Base-by-base conservation (phyloP, 2,797 vertebrate genomes). In the Phrynocephalus vlangalii region DNA sequence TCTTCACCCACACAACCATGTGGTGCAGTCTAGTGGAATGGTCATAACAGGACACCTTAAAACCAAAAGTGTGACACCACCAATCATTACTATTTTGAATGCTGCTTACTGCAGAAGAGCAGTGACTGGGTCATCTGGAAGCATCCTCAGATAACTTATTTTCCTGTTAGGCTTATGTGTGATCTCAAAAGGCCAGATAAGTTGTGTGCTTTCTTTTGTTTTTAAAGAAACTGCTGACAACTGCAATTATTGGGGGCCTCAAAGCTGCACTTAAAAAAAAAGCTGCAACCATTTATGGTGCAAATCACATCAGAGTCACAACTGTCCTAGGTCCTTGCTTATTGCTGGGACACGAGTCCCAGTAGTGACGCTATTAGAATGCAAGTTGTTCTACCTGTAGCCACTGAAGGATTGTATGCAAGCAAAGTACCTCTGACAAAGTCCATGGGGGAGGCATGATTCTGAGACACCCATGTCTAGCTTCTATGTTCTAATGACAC, bases 401-500 rank as follows among this genome's bases (percentile, higher is more conserved):
- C 71, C 24, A 4, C 56, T 68, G 56, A 30, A 22, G n/a, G 30
- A 30, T 28, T 85, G 38, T 44, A 44, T 81, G 50, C 20, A 15
- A n/a, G 38, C 30, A 30, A 72, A 78, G 50, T 70, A 72, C 26
- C 26, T 73, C 68, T 15, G 48, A 48, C n/a, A 6, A 60, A 76
- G 48, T 83, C 48, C 26, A n/a, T n/a, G 44, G 28, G 52, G 77
- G 79, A 81, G 20, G 44, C 30, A 70, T 50, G 30, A 44, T 77
- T 77, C 48, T 10, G 50, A 82, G 78, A 76, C 79, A 24, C 71
- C 87, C 83, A 77, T 82, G 79, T 85, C 87, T 33, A 24, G 87
- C 87, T 88, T 88, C 87, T 85, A 68, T 88, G 71, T 88, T 81
- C 70, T 85, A 76, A 80, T 48, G 56, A 48, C 44, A 88, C 67